Conservation (phyloP, 1,140 invertebrate genomes). For the Diprion similis region DNA sequence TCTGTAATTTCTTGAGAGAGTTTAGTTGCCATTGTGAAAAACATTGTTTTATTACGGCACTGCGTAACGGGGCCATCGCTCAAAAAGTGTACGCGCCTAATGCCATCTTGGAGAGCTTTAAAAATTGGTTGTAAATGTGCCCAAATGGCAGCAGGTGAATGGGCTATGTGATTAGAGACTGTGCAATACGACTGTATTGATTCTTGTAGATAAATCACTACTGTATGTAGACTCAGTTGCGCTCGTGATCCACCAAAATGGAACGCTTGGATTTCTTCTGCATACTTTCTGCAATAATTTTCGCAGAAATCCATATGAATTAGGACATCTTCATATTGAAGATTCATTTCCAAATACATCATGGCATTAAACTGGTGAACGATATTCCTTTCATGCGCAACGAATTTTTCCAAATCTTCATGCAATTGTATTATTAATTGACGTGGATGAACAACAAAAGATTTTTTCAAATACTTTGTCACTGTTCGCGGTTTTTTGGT, state of each 20-base stretch:
- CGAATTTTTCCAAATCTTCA: slow-evolving; percentile 24
- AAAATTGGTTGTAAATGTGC: slow-evolving; percentile 9
- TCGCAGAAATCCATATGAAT: slow-evolving; percentile 38
- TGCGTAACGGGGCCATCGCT: slow-evolving; percentile 33
- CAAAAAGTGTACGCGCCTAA: slow-evolving; percentile 26
- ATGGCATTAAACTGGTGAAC: slow-evolving; percentile 36
- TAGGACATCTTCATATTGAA: slow-evolving; percentile 34
- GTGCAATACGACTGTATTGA: slow-evolving; percentile 35
- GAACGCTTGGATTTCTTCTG: slow-evolving; percentile 42
- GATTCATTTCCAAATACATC: slow-evolving; percentile 33
- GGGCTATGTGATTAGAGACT: slow-evolving; percentile 31
- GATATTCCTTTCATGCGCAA: slow-evolving; percentile 29
- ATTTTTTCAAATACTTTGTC: slow-evolving; percentile 26
- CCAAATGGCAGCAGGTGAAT: slow-evolving; percentile 25
- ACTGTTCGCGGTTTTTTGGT: slow-evolving; percentile 21
- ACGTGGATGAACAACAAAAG: slow-evolving; percentile 20
- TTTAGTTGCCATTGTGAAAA: not conserved
- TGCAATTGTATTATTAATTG: slow-evolving; percentile 26
- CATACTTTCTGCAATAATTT: slow-evolving; percentile 47
- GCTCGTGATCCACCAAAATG: slow-evolving; percentile 47
- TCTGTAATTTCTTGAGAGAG: not conserved
- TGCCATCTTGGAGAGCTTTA: not conserved
- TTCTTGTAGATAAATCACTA: slow-evolving; percentile 39
- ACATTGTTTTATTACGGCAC: slow-evolving; percentile 29
- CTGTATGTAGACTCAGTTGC: too few species aligned